Conservation (phyloP, 2,888 invertebrate species). For the Oeneis ivallda region DNA sequence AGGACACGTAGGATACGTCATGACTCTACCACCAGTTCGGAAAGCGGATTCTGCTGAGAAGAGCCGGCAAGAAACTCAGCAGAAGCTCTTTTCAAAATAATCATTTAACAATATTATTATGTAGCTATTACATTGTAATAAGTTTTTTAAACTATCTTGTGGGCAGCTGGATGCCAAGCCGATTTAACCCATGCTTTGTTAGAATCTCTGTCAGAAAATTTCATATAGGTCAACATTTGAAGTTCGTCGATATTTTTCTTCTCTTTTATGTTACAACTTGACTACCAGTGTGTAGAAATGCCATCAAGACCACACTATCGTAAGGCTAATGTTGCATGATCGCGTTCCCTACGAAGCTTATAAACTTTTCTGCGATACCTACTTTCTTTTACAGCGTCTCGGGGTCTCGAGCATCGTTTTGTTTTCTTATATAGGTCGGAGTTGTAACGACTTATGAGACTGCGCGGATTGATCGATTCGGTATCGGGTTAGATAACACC, state of each 20-base stretch:
- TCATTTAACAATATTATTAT: too few species aligned
- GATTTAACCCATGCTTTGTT: too few species aligned
- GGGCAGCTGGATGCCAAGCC: too few species aligned
- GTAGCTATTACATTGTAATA: too few species aligned
- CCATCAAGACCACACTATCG: constrained; percentile 68
- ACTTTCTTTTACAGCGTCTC: constrained; percentile 33
- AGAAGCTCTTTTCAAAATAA: too few species aligned
- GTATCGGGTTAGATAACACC: constrained; percentile 36
- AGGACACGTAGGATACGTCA: too few species aligned
- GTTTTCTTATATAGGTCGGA: constrained; percentile 39
- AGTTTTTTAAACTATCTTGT: too few species aligned
- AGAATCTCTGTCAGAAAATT: too few species aligned
- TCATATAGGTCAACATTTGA: too few species aligned
- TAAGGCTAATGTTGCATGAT: constrained; percentile 71
- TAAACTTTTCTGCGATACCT: constrained; percentile 55
- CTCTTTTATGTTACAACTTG: neutral
- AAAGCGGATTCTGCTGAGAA: too few species aligned
- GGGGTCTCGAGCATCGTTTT: constrained; percentile 17
- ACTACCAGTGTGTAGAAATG: constrained; percentile 49
- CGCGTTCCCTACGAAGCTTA: constrained; percentile 57
- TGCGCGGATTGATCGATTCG: constrained; percentile 42
- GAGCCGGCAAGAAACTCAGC: too few species aligned
- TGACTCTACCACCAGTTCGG: too few species aligned
- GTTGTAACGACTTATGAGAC: constrained; percentile 39
- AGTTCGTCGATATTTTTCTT: neutral